Conservation (phyloP, 2,888 invertebrate genomes). For the Drosophila paramelanica region DNA sequence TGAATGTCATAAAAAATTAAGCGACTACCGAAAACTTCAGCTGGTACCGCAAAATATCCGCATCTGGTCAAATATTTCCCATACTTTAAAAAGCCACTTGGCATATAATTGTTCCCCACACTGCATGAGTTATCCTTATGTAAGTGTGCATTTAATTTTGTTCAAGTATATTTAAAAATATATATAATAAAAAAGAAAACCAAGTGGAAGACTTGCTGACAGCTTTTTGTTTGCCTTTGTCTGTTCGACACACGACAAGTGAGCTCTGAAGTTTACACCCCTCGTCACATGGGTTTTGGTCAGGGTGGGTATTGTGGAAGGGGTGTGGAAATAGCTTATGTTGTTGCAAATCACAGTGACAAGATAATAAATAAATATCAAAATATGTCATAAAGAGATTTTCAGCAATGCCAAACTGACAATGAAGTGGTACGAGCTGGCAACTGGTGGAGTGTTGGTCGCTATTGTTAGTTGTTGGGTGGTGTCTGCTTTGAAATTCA, state of each 20-base stretch:
- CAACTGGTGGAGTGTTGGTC: conserved; percentile 28
- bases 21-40: conserved; percentile 49
- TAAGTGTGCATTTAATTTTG: conserved; percentile 77
- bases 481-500: conserved; percentile 39
- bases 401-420: conserved; percentile 54
- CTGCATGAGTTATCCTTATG: conserved; percentile 37
- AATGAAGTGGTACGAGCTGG: conserved; percentile 34
- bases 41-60: conserved; percentile 35
- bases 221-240: conserved; percentile 70
- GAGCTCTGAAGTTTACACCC: conserved; percentile 45
- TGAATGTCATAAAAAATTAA: conserved; percentile 82
- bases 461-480: conserved; percentile 4
- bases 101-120: conserved; percentile 56
- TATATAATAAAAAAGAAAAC: conserved; percentile 34
- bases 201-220: conserved; percentile 73
- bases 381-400: conserved; percentile 83
- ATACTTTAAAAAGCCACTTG: conserved; percentile 63
- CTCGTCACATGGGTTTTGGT: conserved; percentile 49
- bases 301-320: conserved; percentile 31
- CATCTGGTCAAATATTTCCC: conserved; percentile 82
- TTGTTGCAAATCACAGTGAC: conserved; percentile 75
- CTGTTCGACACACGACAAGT: conserved; percentile 65
- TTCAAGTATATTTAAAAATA: conserved; percentile 70
- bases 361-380: conserved; percentile 84
- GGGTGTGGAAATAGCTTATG: conserved; percentile 70